Percentiles rank a stretch among this genome's conserved stretches.
Conservation (phyloP, 2,888 invertebrate species). For the Drosophila anomelani region DNA sequence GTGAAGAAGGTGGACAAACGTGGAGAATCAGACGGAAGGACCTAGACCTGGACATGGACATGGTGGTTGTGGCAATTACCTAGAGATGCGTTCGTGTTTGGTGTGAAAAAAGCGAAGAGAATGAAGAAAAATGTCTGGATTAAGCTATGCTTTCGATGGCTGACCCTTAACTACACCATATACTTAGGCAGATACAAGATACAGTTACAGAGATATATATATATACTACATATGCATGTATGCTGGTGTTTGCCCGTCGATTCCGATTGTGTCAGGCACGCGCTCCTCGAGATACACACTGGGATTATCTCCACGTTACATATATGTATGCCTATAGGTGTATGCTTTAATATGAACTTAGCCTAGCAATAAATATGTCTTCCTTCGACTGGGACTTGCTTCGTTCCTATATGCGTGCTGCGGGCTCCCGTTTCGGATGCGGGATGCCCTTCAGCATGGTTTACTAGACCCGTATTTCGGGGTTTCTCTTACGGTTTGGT, state of each 20-base stretch:
- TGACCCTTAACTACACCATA: constrained; percentile 41
- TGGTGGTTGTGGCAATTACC: constrained; percentile 25
- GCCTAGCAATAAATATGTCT: constrained; percentile 71
- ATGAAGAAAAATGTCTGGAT: constrained; percentile 27
- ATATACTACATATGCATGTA: constrained; percentile 10
- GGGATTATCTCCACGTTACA: constrained; percentile 30
- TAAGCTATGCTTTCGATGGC: constrained; percentile 47
- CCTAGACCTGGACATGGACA: background rate
- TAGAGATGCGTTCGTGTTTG: constrained; percentile 10
- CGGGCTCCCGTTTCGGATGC: background rate
- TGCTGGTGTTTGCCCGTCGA: constrained; percentile 16
- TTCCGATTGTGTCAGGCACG: constrained; percentile 48
- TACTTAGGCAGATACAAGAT: constrained; percentile 32
- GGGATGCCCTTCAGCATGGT: constrained; percentile 20
- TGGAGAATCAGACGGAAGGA: constrained; percentile 17
- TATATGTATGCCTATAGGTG: constrained; percentile 36
- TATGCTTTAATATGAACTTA: constrained; percentile 61
- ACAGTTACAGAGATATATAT: constrained; percentile 20
- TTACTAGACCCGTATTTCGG: background rate
- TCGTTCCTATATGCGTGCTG: background rate
- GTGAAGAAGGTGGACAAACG: background rate
- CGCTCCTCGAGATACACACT: constrained; percentile 49
- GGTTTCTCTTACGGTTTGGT: constrained; percentile 1
- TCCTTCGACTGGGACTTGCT: constrained; percentile 5
- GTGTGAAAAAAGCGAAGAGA: constrained; percentile 5